Conservation (phyloP, 2,113 vertebrate genomes). For the Odocoileus hemionus region DNA sequence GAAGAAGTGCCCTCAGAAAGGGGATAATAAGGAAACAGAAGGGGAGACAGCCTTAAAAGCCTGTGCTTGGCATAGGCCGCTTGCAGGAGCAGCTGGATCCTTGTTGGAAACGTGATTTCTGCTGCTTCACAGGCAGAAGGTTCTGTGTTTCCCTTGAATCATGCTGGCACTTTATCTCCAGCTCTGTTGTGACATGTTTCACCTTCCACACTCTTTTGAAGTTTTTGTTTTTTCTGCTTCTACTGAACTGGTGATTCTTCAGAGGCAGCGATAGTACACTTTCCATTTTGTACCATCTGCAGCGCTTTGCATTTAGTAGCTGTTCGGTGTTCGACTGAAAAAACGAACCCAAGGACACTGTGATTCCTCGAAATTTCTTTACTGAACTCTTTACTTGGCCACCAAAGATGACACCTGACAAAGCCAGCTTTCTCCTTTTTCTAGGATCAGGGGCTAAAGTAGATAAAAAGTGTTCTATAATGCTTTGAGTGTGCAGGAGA, state of each 20-base stretch:
- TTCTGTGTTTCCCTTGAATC: neutral
- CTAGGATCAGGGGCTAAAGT: neutral
- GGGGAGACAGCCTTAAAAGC: neutral
- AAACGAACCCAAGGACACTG: neutral
- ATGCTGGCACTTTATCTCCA: neutral
- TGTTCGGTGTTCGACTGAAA: neutral
- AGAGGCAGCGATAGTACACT: neutral
- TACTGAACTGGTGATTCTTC: neutral
- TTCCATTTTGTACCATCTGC: neutral
- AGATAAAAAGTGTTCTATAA: neutral
- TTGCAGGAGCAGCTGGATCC: neutral
- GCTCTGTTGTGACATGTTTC: neutral
- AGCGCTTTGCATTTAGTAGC: neutral
- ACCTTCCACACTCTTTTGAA: neutral
- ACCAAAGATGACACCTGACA: neutral
- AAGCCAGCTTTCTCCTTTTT: slow-evolving; percentile 1
- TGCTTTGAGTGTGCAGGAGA: neutral
- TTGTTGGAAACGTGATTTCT: neutral
- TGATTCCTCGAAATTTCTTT: neutral
- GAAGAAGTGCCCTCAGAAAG: neutral
- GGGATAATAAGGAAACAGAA: neutral
- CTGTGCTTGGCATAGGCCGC: neutral
- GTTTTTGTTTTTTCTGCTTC: neutral
- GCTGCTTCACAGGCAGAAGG: neutral
- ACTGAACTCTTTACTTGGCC: neutral